Evolutionary conservation across 2,888 invertebrate genomes (phyloP), one percentile per base, ranked within the genome.

Genomic region (Ephialtes manifestator): DNA sequence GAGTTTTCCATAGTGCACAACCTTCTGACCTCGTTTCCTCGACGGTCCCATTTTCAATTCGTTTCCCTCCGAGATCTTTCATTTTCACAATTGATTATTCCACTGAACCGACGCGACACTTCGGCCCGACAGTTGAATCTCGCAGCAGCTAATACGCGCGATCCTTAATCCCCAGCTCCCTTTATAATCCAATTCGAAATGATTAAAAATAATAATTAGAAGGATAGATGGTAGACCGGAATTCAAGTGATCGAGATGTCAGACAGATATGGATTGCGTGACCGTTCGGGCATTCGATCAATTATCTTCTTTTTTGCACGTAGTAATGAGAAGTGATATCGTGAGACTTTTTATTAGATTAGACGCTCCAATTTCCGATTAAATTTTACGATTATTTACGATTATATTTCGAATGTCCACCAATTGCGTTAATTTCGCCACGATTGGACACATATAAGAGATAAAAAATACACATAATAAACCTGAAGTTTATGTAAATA

Each of bases 111-210:
- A 35, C n/a, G 39, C 43, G 46, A 28, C 48, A 24, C 35, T 76
- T 68, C 18, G 55, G 11, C 4, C 58, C 11, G 28, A 58, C 58
- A 5, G 28, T 65, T 53, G 68, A 55, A 71, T 46, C 68, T 79
- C 75, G 39, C 20, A 11, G 58, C 68, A 53, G 72, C 31, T 46
- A 51, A 83, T 83, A 82, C 79, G 48, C 75, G 75, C 75, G 75
- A 71, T 65, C 28, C 31, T 11, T 28, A 43, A 31, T 74, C 51
- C 75, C 20, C 60, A 15, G 43, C 35, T 51, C 48, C 35, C 55
- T 85, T 85, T 76, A 80, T 80, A 80, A 82, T 79, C 82, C 43
- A 60, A 72, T 65, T 67, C 39, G 10, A 60, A 72, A 68, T 67
- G 15, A 80, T 31, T 11, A 67, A 53, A 55, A 35, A 53, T 20